Evolutionary conservation across 1,140 invertebrate species (phyloP).

Genomic region (Drosophila asahinai): DNA sequence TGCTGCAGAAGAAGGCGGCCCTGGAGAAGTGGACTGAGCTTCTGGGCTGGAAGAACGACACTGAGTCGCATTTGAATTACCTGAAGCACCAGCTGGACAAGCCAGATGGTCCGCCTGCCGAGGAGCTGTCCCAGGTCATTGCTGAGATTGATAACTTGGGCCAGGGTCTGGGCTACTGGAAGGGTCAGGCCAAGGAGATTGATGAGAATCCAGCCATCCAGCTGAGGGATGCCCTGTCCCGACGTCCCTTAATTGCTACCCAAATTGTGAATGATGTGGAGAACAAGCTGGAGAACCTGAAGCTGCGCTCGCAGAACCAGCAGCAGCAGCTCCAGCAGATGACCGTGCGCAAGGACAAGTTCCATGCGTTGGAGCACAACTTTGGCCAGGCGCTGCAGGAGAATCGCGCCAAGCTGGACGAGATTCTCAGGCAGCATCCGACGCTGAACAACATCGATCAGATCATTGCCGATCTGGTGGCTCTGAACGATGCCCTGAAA

Average conservation of each 20-base stretch:
- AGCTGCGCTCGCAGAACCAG: conserved; percentile 88
- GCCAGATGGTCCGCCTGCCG: conserved; percentile 88
- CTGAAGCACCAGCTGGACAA: conserved; percentile 92
- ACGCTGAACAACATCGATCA: conserved; percentile 84
- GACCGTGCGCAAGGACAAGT: conserved; percentile 89
- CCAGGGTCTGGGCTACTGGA: conserved; percentile 89
- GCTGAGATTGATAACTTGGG: conserved; percentile 89
- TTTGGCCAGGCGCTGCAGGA: conserved; percentile 88
- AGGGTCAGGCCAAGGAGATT: conserved; percentile 88
- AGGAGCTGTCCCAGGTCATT: conserved; percentile 88
- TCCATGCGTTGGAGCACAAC: conserved; percentile 88
- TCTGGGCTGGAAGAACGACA: conserved; percentile 92
- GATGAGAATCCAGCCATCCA: conserved; percentile 89
- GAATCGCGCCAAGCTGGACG: conserved; percentile 86
- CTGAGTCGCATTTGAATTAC: conserved; percentile 92
- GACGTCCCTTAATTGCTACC: conserved; percentile 89
- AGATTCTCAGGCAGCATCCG: conserved; percentile 85
- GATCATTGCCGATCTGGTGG: conserved; percentile 80
- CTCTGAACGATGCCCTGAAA: conserved; percentile 86
- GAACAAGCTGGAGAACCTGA: conserved; percentile 88
- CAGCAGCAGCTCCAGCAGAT: conserved; percentile 89
- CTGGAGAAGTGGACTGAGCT: conserved; percentile 94
- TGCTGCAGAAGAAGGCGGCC: conserved; percentile 90
- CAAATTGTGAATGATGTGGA: conserved; percentile 90
- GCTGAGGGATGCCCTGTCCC: conserved; percentile 89